Percentiles rank a stretch among this genome's conserved stretches.
Conservation (phyloP, 2,797 vertebrate genomes). For the Champsocephalus gunnari region DNA sequence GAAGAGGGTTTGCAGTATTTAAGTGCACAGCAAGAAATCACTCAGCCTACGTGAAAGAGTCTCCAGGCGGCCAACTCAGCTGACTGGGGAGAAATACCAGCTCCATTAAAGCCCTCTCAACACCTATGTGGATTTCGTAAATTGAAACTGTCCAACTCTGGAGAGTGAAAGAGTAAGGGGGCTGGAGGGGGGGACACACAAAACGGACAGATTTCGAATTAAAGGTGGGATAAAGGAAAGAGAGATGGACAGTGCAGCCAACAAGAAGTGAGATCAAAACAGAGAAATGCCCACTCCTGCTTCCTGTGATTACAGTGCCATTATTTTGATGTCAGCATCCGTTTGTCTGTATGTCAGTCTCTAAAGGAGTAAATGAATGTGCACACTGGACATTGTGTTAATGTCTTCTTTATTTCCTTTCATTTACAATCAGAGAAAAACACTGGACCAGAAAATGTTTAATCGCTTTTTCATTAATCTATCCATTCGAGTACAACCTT, state of each 20-base stretch:
- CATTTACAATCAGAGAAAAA: constrained; percentile 39
- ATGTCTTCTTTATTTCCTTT: constrained; percentile 58
- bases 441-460: constrained; percentile 25
- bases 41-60: constrained; percentile 57
- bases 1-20: constrained; percentile 50
- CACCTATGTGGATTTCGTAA: constrained; percentile 73
- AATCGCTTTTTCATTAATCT: constrained; percentile 53
- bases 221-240: constrained; percentile 38
- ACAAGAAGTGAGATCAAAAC: constrained; percentile 56
- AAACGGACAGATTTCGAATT: constrained; percentile 49
- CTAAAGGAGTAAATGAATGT: constrained; percentile 37
- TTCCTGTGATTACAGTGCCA: constrained; percentile 65
- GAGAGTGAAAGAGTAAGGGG: constrained; percentile 29
- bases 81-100: constrained; percentile 61
- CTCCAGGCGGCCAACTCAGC: constrained; percentile 60
- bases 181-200: background rate
- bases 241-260: constrained; percentile 48
- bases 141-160: constrained; percentile 69
- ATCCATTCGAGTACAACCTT: constrained; percentile 47
- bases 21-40: constrained; percentile 75
- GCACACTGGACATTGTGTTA: constrained; percentile 44
- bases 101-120: constrained; percentile 67
- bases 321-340: constrained; percentile 72
- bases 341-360: constrained; percentile 41
- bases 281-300: constrained; percentile 37